These are phyloP conservation scores for Hartigia nigra DNA, from an alignment of 2,888 invertebrate species.

Conservation along the genomic window DNA sequence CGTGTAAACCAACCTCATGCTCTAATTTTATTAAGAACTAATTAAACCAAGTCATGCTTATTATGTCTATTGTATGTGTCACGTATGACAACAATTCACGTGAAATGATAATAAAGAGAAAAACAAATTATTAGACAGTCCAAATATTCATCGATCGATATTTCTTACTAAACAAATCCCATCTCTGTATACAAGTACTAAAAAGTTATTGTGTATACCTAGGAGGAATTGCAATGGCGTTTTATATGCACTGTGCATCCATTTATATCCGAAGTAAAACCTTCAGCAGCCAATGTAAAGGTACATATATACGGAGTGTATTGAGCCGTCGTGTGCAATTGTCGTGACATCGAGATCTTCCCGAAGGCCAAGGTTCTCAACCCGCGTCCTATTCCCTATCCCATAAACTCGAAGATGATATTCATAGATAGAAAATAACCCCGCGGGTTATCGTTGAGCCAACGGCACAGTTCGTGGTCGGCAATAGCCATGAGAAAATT, in stretches of 20 bases:
- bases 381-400: not conserved
- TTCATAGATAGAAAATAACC: slow-evolving; percentile 46
- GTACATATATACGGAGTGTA: slow-evolving; percentile 12
- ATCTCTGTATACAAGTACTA: not conserved
- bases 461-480: not conserved
- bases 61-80: not conserved
- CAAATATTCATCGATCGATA: not conserved
- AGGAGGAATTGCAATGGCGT: not conserved
- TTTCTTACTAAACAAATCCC: not conserved
- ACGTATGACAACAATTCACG: not conserved
- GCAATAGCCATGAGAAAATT: not conserved
- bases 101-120: not conserved
- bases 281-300: slow-evolving; percentile 7
- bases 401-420: slow-evolving; percentile 48
- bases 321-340: slow-evolving; percentile 38
- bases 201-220: not conserved
- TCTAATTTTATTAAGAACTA: slow-evolving; percentile 1
- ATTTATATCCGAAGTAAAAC: slow-evolving; percentile 18
- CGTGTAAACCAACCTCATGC: not conserved
- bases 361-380: slow-evolving; percentile 39
- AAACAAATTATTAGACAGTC: not conserved
- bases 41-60: not conserved
- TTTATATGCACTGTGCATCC: slow-evolving; percentile 15
- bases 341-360: slow-evolving; percentile 45
- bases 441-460: slow-evolving; percentile 37